A percentile compares a stretch with the other conserved stretches of the same genome.
These are phyloP conservation scores for Falco peregrinus DNA, from an alignment of 2,797 vertebrate genomes.

Conservation along the genomic window DNA sequence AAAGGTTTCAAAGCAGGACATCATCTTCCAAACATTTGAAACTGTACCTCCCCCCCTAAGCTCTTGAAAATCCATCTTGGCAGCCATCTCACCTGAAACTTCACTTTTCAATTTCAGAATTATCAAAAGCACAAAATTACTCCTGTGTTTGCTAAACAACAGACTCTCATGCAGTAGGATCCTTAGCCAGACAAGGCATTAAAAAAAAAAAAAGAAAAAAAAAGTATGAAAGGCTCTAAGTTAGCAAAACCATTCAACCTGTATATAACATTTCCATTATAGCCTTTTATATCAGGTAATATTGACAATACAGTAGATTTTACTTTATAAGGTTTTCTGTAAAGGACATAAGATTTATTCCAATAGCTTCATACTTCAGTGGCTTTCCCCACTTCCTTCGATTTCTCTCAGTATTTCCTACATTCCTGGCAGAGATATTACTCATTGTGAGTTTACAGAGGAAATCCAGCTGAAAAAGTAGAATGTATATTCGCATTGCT, in stretches of 20 bases:
- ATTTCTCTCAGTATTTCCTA: background rate
- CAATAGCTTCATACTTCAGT: background rate
- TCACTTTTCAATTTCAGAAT: background rate
- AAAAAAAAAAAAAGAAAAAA: background rate
- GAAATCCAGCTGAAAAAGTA: background rate
- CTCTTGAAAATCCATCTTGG: background rate
- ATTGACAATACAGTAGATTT: fast-evolving
- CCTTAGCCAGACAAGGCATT: background rate
- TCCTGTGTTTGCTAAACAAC: background rate
- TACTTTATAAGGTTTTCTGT: background rate
- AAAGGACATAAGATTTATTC: background rate
- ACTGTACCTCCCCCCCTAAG: background rate
- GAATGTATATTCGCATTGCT: fast-evolving
- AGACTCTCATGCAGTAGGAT: background rate
- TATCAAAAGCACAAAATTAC: background rate
- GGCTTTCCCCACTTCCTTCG: background rate
- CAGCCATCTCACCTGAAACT: background rate
- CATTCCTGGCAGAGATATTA: background rate
- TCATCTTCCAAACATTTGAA: background rate
- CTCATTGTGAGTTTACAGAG: background rate
- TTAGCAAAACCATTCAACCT: background rate
- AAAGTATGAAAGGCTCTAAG: background rate
- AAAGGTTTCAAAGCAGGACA: background rate
- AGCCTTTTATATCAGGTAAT: background rate
- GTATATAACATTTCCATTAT: fast-evolving